Evolutionary conservation across 2,797 vertebrate species (phyloP), one percentile per base, ranked within the genome.

Genomic region (Saxicola maurus): DNA sequence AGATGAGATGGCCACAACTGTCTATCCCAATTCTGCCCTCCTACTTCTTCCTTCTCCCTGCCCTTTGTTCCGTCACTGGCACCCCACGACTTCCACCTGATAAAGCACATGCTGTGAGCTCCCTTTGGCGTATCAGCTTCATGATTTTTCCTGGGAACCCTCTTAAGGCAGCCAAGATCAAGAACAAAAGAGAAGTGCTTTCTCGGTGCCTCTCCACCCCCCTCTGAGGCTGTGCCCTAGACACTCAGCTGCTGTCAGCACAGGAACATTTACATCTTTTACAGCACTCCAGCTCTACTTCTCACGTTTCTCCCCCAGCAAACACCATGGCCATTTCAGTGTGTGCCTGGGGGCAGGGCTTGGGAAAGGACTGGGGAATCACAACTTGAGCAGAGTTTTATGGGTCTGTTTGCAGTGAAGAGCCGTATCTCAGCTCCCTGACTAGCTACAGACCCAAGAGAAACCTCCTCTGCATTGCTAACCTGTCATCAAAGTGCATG

Each of bases 201-300:
- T 91, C 80, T 76, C 48, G 8, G 75, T 76, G 92, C 91, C 91
- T 93, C 81, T 86, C 87, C 93, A 82, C 92, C 92, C 68, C 93
- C 93, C 77, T 61, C 91, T 12, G 11, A 89, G 40, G 49, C 86
- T 96, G 96, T 97, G 98, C 95, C 98, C 97, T 96, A 98, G 98
- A 98, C 98, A 92, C 92, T 97, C 96, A 97, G 98, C 98, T 98
- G 60, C 53, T 89, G 95, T 95, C 95, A 94, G 92, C 86, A 91
- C 95, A 66, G 82, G 88, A 78, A 73, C 95, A 98, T 99, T 99
- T 98, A 97, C 98, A 98, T 98, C 97, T 98, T 98, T 98, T 98
- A 98, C 97, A 97, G 95, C 96, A 89, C 92, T 77, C 90, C 48
- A 82, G 92, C 75, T 69, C 83, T 83, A 27, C 89, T 96, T 69